Evolutionary conservation across 2,113 vertebrate genomes (phyloP).

Genomic region (Stigmatopora nigra): DNA sequence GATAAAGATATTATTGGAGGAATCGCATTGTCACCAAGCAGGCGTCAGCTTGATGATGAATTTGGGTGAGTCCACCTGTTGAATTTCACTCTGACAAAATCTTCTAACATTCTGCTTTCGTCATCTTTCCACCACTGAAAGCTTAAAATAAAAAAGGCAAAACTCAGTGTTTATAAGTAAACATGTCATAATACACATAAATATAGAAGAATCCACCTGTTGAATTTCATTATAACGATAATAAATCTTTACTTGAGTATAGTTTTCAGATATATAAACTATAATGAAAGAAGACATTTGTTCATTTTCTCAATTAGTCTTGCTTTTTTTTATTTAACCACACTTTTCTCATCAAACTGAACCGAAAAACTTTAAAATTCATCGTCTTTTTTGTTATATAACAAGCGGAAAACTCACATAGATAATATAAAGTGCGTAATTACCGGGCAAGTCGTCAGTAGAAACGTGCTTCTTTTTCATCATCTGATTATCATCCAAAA

Average conservation of each 20-base stretch:
- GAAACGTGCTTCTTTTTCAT: neutral
- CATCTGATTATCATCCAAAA: constrained; percentile 9
- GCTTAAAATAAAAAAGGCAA: too few species aligned
- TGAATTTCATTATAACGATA: too few species aligned
- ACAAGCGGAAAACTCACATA: neutral
- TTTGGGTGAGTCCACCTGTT: neutral
- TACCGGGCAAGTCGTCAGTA: neutral
- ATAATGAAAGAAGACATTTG: too few species aligned
- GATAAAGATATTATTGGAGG: neutral
- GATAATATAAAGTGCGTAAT: neutral
- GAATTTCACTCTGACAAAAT: neutral
- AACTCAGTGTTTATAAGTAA: too few species aligned
- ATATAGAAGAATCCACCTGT: too few species aligned
- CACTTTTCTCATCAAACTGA: too few species aligned
- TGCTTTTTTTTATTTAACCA: too few species aligned
- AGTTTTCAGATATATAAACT: neutral
- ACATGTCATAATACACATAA: too few species aligned
- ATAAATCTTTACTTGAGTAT: neutral
- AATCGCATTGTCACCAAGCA: neutral
- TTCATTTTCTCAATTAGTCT: too few species aligned
- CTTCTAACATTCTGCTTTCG: neutral
- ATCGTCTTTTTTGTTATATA: neutral
- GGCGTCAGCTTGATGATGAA: neutral
- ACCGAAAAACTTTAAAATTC: neutral
- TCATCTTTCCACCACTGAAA: neutral